These are phyloP conservation scores for Trisateles emortualis DNA, from an alignment of 2,888 invertebrate species.

Conservation along the genomic window DNA sequence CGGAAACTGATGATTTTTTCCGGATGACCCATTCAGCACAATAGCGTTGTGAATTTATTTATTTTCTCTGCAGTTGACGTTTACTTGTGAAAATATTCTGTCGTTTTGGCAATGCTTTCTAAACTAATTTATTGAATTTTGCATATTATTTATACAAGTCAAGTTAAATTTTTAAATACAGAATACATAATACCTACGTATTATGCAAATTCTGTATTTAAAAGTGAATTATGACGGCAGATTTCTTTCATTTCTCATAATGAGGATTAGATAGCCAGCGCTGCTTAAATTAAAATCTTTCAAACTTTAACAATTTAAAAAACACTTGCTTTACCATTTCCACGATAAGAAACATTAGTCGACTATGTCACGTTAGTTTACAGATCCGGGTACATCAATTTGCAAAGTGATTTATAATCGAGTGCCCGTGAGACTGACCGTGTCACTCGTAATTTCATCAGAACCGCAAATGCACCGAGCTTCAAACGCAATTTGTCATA, in stretches of 20 bases:
- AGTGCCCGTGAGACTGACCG: conserved; percentile 50
- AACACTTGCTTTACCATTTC: background rate
- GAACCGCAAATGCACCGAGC: conserved; percentile 51
- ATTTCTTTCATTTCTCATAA: too few relatives aligned
- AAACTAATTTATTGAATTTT: background rate
- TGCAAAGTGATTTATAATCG: conserved; percentile 59
- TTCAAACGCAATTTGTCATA: conserved; percentile 72
- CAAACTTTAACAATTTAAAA: background rate
- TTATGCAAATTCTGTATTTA: too few relatives aligned
- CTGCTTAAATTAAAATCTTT: background rate
- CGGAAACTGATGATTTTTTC: conserved; percentile 78
- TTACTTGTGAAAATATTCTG: conserved; percentile 29
- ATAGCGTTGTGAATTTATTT: conserved; percentile 34
- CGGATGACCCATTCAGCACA: conserved; percentile 65
- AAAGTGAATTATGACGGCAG: too few relatives aligned
- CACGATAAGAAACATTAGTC: conserved; percentile 13
- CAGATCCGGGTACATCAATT: conserved; percentile 48
- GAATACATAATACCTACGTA: background rate
- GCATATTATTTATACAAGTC: too few relatives aligned
- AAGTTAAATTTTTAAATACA: background rate
- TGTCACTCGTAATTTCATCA: conserved; percentile 55
- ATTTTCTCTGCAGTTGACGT: conserved; percentile 15
- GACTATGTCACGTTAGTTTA: conserved; percentile 9
- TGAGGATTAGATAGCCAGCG: background rate
- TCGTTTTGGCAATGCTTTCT: conserved; percentile 21